These are phyloP conservation scores for Physeter macrocephalus DNA, from an alignment of 2,113 vertebrate species.

Conservation along the genomic window DNA sequence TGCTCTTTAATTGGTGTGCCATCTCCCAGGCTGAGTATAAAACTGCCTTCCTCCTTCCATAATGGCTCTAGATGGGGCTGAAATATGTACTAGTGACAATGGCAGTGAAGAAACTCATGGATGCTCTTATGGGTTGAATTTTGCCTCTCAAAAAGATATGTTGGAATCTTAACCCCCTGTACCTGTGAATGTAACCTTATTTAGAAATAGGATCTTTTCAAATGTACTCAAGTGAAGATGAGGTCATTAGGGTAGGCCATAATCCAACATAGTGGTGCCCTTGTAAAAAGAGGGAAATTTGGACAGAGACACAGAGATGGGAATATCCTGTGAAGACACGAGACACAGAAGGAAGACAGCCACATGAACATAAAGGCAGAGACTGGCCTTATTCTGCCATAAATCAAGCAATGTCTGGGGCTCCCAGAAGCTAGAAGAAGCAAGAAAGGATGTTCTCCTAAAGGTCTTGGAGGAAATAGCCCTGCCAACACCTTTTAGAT, in stretches of 20 bases:
- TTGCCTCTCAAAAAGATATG: background rate
- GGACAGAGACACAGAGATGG: background rate
- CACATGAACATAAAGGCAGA: background rate
- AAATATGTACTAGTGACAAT: background rate
- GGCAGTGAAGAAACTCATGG: background rate
- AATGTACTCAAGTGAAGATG: background rate
- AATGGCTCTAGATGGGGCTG: background rate
- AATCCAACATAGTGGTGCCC: background rate
- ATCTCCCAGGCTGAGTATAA: background rate
- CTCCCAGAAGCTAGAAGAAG: background rate
- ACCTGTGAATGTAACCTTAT: background rate
- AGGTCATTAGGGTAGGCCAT: background rate
- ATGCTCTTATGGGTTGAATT: background rate
- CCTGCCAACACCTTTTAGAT: background rate
- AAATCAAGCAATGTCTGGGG: background rate
- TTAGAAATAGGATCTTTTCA: background rate
- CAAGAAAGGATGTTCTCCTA: background rate
- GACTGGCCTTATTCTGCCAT: background rate
- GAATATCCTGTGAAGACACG: background rate
- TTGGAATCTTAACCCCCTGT: background rate
- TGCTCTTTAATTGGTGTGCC: background rate
- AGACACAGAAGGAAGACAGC: background rate
- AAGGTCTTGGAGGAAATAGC: background rate
- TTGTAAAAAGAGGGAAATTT: background rate
- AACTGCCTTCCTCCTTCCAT: background rate